Percentiles rank a stretch among this genome's conserved stretches.
Evolutionary conservation across 2,888 invertebrate genomes (phyloP).

Genomic region (Periphyllus acericola): DNA sequence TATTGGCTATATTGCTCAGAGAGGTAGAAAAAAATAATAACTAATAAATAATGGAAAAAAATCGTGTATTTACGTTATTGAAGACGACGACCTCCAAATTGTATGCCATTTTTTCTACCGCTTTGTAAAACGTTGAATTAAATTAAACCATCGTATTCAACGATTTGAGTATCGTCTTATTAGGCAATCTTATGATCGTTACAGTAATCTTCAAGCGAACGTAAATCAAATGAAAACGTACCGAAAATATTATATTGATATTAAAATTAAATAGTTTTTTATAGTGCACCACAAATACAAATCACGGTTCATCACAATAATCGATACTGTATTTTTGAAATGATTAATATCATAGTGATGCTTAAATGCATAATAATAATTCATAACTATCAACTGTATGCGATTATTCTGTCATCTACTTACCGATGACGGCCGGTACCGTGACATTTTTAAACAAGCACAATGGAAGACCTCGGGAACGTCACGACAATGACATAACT

Average conservation of each 20-base stretch:
- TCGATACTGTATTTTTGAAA: no score
- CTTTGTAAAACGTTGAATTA: not conserved
- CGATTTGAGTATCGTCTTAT: constrained; percentile 9
- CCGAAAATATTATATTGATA: no score
- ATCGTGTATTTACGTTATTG: not conserved
- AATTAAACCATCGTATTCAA: not conserved
- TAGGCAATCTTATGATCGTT: constrained; percentile 2
- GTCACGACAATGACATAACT: not conserved
- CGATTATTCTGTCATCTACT: not conserved
- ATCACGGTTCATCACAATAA: no score
- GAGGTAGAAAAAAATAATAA: not conserved
- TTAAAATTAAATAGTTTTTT: no score
- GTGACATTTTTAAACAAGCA: not conserved
- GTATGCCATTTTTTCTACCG: not conserved
- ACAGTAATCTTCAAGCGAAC: not conserved
- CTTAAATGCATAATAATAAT: no score
- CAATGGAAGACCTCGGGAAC: constrained; percentile 11
- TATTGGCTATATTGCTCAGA: not conserved
- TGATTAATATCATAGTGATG: no score
- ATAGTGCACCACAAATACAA: no score
- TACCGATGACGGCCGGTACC: not conserved
- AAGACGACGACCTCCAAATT: constrained; percentile 25
- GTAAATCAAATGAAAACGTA: no score
- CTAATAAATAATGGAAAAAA: not conserved
- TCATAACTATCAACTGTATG: no score